Evolutionary conservation across 2,888 invertebrate species (phyloP), one percentile per base, ranked within the genome.

Genomic region (Deilephila elpenor): DNA sequence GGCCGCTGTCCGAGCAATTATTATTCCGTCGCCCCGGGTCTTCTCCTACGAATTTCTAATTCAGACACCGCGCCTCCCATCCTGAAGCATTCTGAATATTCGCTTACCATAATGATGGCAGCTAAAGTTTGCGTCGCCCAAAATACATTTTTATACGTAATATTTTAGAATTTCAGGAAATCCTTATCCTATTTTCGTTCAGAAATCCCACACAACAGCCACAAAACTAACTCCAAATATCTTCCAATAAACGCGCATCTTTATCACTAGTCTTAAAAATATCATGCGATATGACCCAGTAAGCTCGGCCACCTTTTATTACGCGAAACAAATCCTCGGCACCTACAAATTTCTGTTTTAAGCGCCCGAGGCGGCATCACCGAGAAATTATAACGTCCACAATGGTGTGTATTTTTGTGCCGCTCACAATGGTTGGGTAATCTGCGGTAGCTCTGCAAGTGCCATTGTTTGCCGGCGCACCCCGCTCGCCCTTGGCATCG

Each of bases 361-460:
- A 44, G 14, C 67, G 44, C 51, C 51, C 67, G 51, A n/a, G 60
- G 60, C 61, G 53, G 44, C 44, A 37, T 37, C 67, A 67, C 72
- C 72, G 72, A 59, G 59, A 44, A 67, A 62, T 73, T 62, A 73
- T 73, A 73, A 73, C 61, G 56, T 61, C 67, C 71, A 59, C 74
- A 67, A 70, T 53, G 56, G 74, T 73, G 78, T 76, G 78, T 80
- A 81, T 83, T 83, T 82, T 83, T 80, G 83, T 78, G 75, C 74
- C 59, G 74, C 74, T 77, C 77, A 84, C 84, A 86, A 84, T 84
- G 78, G 79, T 72, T 78, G 74, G 81, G 84, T 85, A 86, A 86
- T 84, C 84, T 82, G 77, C 79, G 82, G 82, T 76, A 78, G 77
- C 80, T 80, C 77, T 82, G 78, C 83, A 81, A 84, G 83, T 83